These are phyloP conservation scores for Stomorhina lunata DNA, from an alignment of 2,888 invertebrate species.

Conservation along the genomic window DNA sequence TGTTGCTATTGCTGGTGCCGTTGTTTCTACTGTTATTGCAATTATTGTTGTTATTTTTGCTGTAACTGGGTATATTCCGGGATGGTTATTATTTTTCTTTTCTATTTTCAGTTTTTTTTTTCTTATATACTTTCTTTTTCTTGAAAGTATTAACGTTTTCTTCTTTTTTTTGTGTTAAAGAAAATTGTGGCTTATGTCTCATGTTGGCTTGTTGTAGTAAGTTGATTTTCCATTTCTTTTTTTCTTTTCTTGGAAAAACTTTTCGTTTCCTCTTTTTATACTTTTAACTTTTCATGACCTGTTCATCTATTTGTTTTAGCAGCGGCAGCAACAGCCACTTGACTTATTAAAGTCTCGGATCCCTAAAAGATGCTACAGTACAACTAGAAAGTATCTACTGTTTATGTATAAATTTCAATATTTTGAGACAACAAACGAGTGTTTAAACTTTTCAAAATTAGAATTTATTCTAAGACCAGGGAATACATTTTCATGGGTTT, in stretches of 20 bases:
- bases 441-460: too few relatives aligned
- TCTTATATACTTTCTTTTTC: not conserved
- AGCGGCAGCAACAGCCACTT: too few relatives aligned
- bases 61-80: not conserved
- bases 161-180: too few relatives aligned
- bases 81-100: slow-evolving; percentile 6
- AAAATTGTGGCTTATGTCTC: slow-evolving; percentile 41
- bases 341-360: slow-evolving; percentile 42
- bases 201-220: slow-evolving; percentile 33
- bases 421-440: too few relatives aligned
- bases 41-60: not conserved
- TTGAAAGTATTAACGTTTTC: slow-evolving; percentile 11
- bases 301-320: slow-evolving; percentile 31
- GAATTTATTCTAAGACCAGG: too few relatives aligned
- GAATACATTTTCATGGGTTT: too few relatives aligned
- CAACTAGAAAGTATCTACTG: not conserved
- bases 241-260: not conserved
- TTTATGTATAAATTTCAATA: not conserved
- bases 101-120: not conserved
- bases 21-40: not conserved
- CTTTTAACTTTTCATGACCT: slow-evolving; percentile 38
- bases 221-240: not conserved
- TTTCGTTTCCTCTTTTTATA: not conserved
- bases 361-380: slow-evolving; percentile 21
- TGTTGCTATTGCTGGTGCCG: not conserved